Evolutionary conservation across 1,140 invertebrate genomes (phyloP).

Genomic region (Heliconius hermathena): DNA sequence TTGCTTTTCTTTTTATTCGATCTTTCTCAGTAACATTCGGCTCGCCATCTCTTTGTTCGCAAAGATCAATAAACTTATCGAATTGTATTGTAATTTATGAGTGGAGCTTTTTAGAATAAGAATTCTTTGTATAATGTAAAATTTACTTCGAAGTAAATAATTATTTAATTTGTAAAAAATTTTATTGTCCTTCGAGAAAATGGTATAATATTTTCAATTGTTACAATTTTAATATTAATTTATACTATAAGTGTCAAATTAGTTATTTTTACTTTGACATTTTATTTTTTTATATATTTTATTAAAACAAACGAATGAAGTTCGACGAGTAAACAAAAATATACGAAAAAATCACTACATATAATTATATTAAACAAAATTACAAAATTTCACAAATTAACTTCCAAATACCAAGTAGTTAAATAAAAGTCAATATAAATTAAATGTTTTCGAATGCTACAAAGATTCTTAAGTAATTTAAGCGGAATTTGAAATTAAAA

Average conservation of each 20-base stretch:
- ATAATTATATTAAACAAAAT: too few relatives aligned
- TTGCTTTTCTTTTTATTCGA: conserved; percentile 34
- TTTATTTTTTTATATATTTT: too few relatives aligned
- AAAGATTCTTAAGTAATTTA: conserved; percentile 21
- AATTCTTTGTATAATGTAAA: neutral
- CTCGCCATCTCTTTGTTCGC: conserved; percentile 43
- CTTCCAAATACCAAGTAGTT: neutral
- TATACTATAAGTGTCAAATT: too few relatives aligned
- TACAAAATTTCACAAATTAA: conserved; percentile 15
- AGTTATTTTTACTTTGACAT: too few relatives aligned
- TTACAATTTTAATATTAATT: neutral
- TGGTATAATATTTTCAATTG: neutral
- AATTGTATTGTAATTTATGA: conserved; percentile 48
- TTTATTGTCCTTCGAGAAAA: neutral
- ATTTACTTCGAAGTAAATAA: neutral
- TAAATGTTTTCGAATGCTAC: neutral
- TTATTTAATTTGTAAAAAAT: neutral
- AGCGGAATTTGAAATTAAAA: conserved; percentile 32
- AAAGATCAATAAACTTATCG: conserved; percentile 48
- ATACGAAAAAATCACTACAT: too few relatives aligned
- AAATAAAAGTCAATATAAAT: conserved; percentile 10
- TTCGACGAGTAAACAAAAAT: too few relatives aligned
- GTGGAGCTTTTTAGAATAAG: conserved; percentile 15
- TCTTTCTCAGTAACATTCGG: conserved; percentile 38
- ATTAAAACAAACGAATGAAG: too few relatives aligned